phyloP scores from a whole-genome alignment of 2,797 vertebrate species.

The Yasuhikotakia modesta region DNA sequence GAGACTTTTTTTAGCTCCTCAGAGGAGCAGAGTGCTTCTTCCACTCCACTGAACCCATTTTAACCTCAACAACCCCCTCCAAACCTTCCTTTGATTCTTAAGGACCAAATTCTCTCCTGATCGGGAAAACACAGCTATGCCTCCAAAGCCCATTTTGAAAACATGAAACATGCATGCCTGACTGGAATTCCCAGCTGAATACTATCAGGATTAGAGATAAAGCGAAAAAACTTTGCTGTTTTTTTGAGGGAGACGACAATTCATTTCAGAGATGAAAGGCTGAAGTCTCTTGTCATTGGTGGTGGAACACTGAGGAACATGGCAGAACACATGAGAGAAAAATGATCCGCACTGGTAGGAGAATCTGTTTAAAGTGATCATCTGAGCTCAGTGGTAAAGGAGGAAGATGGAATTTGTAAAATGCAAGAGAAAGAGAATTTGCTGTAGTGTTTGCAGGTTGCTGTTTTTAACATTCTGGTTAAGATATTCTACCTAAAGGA shows the following conservation, averaged over 20 bases:
- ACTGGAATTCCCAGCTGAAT: slow-evolving; percentile 36
- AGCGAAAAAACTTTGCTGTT: slow-evolving; percentile 28
- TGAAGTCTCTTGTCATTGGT: slow-evolving; percentile 40
- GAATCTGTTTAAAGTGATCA: slow-evolving; percentile 17
- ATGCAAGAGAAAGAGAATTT: slow-evolving; percentile 1
- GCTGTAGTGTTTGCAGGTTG: not conserved
- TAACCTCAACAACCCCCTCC: slow-evolving; percentile 9
- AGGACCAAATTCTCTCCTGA: slow-evolving; percentile 11
- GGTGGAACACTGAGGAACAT: slow-evolving; percentile 45
- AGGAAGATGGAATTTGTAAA: not conserved
- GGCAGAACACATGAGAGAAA: slow-evolving; percentile 22
- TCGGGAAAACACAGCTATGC: slow-evolving; percentile 39
- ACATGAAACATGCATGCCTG: slow-evolving; percentile 65
- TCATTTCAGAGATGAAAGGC: slow-evolving; percentile 27
- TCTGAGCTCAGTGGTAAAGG: slow-evolving; percentile 7
- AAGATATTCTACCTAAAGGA: not conserved
- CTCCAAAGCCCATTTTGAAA: slow-evolving; percentile 66
- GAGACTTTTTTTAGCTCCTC: slow-evolving; percentile 22
- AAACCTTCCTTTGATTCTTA: slow-evolving; percentile 5
- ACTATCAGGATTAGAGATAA: slow-evolving; percentile 23
- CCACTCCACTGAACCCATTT: slow-evolving; percentile 46
- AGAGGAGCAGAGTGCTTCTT: slow-evolving; percentile 21
- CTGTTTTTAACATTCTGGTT: no score
- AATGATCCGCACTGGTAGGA: slow-evolving; percentile 30
- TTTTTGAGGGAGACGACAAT: slow-evolving; percentile 1